These are phyloP conservation scores for Ganaspis sp. DNA, from an alignment of 1,140 invertebrate species.

Conservation along the genomic window DNA sequence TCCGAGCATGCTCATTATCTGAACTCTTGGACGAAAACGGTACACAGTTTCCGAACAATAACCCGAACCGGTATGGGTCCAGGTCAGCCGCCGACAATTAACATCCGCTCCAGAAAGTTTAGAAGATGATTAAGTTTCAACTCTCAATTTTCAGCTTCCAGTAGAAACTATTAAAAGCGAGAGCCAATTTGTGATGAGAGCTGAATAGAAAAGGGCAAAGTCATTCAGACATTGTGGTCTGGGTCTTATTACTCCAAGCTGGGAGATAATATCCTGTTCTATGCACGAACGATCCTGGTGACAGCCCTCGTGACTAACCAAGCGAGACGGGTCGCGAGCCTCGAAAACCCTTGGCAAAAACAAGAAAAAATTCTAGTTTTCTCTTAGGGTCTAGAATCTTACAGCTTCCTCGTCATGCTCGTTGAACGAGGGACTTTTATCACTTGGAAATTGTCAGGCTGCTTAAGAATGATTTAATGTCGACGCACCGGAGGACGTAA, in stretches of 20 bases:
- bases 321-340: conserved; percentile 61
- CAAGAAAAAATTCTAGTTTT: conserved; percentile 42
- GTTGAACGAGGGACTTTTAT: too few relatives aligned
- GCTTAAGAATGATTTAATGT: too few relatives aligned
- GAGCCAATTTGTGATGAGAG: conserved; percentile 5
- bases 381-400: neutral
- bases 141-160: conserved; percentile 9
- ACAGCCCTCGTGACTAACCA: conserved; percentile 62
- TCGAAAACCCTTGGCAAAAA: conserved; percentile 47
- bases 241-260: conserved; percentile 69
- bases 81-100: neutral
- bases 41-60: neutral
- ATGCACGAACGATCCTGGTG: conserved; percentile 71
- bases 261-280: conserved; percentile 70
- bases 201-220: neutral
- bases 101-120: conserved; percentile 12
- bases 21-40: neutral
- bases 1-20: neutral
- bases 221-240: conserved; percentile 64
- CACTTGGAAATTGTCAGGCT: too few relatives aligned
- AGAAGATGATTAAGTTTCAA: neutral
- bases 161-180: conserved; percentile 1
- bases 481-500: too few relatives aligned
- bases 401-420: too few relatives aligned
- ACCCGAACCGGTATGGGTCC: neutral